phyloP scores from a whole-genome alignment of 2,888 invertebrate genomes.

The Linyphia triangularis region DNA sequence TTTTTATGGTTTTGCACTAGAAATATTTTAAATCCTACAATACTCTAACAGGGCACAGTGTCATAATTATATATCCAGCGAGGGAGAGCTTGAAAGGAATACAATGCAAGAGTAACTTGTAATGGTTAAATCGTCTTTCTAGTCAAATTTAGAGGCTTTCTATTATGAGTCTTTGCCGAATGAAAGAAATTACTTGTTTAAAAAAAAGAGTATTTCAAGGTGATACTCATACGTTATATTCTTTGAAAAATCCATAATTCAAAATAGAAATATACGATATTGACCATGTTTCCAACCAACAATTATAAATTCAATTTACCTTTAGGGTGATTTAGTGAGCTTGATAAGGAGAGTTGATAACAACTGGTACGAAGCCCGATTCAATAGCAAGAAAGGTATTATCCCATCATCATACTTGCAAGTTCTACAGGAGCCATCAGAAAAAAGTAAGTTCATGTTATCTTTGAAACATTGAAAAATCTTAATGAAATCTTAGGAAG shows the following conservation, averaged over 20 bases:
- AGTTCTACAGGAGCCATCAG: conserved; percentile 85
- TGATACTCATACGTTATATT: background rate
- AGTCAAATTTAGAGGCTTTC: too few species aligned
- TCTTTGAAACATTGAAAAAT: background rate
- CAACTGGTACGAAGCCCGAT: conserved; percentile 80
- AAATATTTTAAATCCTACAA: too few species aligned
- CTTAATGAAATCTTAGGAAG: background rate
- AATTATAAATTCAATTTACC: background rate
- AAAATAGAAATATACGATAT: background rate
- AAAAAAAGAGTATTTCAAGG: background rate
- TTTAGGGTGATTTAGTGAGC: conserved; percentile 72
- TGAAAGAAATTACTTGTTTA: too few species aligned
- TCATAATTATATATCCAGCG: too few species aligned
- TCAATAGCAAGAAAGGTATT: conserved; percentile 80
- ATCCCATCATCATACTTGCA: conserved; percentile 80
- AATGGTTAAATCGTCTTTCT: too few species aligned
- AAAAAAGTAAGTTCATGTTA: conserved; percentile 46
- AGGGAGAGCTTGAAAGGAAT: too few species aligned
- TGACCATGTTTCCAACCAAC: too few species aligned
- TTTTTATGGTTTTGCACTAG: too few species aligned
- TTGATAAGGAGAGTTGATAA: conserved; percentile 78
- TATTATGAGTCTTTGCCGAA: too few species aligned
- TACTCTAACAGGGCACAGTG: too few species aligned
- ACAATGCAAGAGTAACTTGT: too few species aligned
- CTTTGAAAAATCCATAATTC: background rate